Percentiles rank a stretch among this genome's conserved stretches.
These are phyloP conservation scores for Tapirus terrestris DNA, from an alignment of 2,113 vertebrate genomes.

Conservation along the genomic window DNA sequence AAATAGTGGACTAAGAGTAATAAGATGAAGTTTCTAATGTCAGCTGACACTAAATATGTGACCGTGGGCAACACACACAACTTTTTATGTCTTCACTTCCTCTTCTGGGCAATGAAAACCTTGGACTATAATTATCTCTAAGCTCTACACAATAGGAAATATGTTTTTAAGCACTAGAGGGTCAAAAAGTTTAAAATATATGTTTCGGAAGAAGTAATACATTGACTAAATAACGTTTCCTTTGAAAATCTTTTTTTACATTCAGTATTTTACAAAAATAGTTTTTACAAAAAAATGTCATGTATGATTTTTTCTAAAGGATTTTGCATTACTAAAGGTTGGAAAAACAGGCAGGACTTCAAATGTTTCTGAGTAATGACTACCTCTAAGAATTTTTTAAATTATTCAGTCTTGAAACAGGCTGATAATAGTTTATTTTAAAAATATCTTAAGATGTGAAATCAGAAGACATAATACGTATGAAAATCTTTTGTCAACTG, in stretches of 20 bases:
- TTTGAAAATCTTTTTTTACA: background rate
- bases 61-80: background rate
- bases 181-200: background rate
- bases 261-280: background rate
- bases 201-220: background rate
- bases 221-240: background rate
- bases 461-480: background rate
- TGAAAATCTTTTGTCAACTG: background rate
- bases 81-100: background rate
- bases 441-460: background rate
- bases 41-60: background rate
- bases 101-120: background rate
- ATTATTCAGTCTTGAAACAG: constrained; percentile 17
- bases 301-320: background rate
- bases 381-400: background rate
- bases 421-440: constrained; percentile 17
- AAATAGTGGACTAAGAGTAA: background rate
- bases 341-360: background rate
- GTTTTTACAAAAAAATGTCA: background rate
- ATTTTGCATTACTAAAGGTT: constrained; percentile 20
- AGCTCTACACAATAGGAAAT: background rate
- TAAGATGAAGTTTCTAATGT: background rate
- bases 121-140: background rate
- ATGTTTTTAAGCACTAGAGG: background rate
- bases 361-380: background rate